phyloP scores from a whole-genome alignment of 2,113 vertebrate species.

The Ageneiosus marmoratus region DNA sequence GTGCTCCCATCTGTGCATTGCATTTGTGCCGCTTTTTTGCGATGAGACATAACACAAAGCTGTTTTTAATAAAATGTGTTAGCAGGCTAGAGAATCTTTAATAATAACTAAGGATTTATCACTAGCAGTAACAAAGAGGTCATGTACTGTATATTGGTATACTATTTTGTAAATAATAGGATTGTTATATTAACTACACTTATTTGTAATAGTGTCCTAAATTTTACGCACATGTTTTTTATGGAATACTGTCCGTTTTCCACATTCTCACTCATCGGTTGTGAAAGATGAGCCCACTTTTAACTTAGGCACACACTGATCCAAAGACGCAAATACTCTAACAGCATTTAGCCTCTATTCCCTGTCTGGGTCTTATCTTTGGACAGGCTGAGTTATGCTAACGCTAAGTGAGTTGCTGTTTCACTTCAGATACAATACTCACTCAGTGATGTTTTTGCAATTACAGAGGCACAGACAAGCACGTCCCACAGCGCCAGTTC shows the following conservation, averaged over 20 bases:
- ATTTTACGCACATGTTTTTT: background rate
- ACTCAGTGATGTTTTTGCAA: conserved; percentile 71
- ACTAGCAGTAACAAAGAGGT: background rate
- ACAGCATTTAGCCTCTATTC: conserved; percentile 2
- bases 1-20: conserved; percentile 31
- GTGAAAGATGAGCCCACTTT: background rate
- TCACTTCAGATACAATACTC: conserved; percentile 64
- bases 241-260: background rate
- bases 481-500: conserved; percentile 64
- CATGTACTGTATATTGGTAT: background rate
- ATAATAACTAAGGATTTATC: background rate
- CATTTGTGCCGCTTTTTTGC: conserved; percentile 8
- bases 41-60: conserved; percentile 19
- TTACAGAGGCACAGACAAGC: conserved; percentile 62
- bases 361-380: conserved; percentile 6
- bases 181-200: background rate
- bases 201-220: background rate
- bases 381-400: conserved; percentile 34
- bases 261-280: background rate
- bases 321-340: conserved; percentile 13
- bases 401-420: conserved; percentile 54
- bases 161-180: background rate
- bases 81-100: background rate
- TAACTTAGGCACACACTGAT: conserved; percentile 7
- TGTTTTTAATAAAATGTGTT: conserved; percentile 13